These are phyloP conservation scores for Physella acuta DNA, from an alignment of 1,140 invertebrate species.

Conservation along the genomic window DNA sequence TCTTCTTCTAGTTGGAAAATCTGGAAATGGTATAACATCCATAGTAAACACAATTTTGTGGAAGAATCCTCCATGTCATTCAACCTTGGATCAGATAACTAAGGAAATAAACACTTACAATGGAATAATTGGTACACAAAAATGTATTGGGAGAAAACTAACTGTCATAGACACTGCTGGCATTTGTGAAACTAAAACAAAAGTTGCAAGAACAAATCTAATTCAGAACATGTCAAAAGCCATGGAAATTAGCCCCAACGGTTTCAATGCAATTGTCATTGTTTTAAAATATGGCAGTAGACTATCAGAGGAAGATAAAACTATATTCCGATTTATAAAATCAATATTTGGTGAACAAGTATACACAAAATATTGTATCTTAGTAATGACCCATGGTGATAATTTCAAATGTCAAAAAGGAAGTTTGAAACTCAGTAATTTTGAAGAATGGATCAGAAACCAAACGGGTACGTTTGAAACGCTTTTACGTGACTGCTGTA, in stretches of 20 bases:
- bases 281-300: not conserved
- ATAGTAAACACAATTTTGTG: no score
- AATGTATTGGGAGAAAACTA: no score
- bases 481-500: no score
- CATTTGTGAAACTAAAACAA: not conserved
- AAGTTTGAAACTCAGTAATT: no score
- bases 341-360: not conserved
- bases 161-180: not conserved
- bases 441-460: no score
- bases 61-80: no score
- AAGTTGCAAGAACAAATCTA: not conserved
- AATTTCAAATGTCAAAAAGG: not conserved
- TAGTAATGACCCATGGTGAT: not conserved
- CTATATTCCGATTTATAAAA: not conserved
- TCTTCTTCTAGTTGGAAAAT: no score
- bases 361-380: not conserved
- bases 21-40: no score
- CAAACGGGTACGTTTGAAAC: no score
- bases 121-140: no score
- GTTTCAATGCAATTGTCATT: not conserved
- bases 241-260: not conserved
- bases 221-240: not conserved
- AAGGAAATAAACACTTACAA: no score
- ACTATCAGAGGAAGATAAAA: not conserved
- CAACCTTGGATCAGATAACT: no score